Evolutionary conservation across 2,113 vertebrate species (phyloP), one percentile per base, ranked within the genome.

Genomic region (Rhynchopsitta pachyrhyncha): DNA sequence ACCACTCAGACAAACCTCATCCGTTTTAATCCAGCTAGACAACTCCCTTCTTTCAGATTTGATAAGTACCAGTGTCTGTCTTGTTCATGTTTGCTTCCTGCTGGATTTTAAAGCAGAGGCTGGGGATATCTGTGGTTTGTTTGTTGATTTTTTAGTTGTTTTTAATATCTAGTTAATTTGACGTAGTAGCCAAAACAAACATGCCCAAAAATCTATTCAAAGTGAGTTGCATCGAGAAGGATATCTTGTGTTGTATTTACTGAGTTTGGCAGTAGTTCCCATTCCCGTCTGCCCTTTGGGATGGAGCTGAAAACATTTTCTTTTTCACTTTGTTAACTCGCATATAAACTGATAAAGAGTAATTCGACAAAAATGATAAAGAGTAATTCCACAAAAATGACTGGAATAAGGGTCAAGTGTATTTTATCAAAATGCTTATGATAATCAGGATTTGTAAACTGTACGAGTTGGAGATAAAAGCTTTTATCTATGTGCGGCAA

Each of bases 21-120:
- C 64, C 0, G 1, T 96, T 96, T 90, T 90, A 90, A 94, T 96
- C 59, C 44, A 73, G 70, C 88, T 90, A 91, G 84, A 88, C 88
- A 90, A 55, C 87, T 88, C 88, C 89, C 81, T 95, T 91, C 49
- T 89, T 92, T 91, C 92, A 85, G 88, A 93, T 97, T 96, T 96
- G 92, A 92, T 93, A 88, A 95, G 90, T 95, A 76, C 82, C 95
- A 86, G 81, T 75, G 90, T 83, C 96, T 94, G 88, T 49, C 92
- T 93, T 31, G 83, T 93, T 87, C 39, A 5, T 92, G 50, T 89
- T 91, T 80, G 79, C 52, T 97, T 95, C 89, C 82, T 88, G 76
- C 71, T 92, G 47, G 52, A 60, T 93, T 93, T 92, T 82, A 68
- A 73, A 94, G 46, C 49, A 81, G 75, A 82, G 66, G 22, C 66